phyloP scores from a whole-genome alignment of 2,797 vertebrate genomes.

The Trematomus bernacchii region DNA sequence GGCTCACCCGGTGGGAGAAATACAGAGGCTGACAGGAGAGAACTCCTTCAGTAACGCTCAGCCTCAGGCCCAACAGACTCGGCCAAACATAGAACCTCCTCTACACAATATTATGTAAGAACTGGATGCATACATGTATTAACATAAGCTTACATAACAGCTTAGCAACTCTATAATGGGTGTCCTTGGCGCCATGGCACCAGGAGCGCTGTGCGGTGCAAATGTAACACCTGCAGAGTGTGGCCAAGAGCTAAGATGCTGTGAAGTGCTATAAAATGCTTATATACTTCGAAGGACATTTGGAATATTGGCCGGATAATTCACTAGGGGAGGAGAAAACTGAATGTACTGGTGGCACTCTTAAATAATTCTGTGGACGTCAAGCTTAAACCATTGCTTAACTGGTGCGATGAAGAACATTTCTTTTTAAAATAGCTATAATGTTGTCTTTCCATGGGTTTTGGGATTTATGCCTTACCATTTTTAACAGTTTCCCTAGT shows the following conservation, averaged over 20 bases:
- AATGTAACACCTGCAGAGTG: conserved; percentile 57
- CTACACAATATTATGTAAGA: conserved; percentile 75
- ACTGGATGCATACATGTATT: conserved; percentile 56
- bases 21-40: conserved; percentile 43
- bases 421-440: too few species aligned
- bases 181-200: conserved; percentile 1
- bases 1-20: conserved; percentile 49
- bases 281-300: not conserved
- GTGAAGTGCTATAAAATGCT: not conserved
- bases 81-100: conserved; percentile 78
- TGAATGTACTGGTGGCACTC: not conserved
- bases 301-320: not conserved
- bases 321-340: not conserved
- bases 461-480: not conserved
- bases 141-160: conserved; percentile 70
- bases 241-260: conserved; percentile 51
- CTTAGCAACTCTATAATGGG: conserved; percentile 30
- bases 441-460: too few species aligned
- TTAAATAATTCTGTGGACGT: not conserved
- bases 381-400: not conserved
- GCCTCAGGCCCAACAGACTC: conserved; percentile 61
- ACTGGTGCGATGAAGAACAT: too few species aligned
- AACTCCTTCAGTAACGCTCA: conserved; percentile 54
- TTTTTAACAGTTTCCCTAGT: not conserved
- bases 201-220: not conserved